Base-by-base conservation (phyloP, 2,888 invertebrate species). In the Lepidocyrtinus sp. region DNA sequence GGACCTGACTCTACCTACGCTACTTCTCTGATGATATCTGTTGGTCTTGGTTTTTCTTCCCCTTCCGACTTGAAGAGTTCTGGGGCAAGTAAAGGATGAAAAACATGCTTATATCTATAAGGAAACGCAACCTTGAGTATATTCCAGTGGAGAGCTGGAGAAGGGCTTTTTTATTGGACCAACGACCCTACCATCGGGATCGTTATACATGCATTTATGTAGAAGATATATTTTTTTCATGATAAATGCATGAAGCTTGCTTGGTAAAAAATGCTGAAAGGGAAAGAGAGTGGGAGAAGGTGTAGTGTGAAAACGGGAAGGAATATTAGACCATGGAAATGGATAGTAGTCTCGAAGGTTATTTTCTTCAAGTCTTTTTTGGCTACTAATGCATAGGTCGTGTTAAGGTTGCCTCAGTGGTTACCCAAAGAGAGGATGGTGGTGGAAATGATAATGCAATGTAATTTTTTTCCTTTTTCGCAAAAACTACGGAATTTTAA, bases 241-340 rank as follows among this genome's bases (percentile, higher is more conserved):
- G 70, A 70, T 70, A 70, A 70, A 70, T 70, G 70, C 61, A 70
- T 70, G 70, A 69, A 50, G 15, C 50, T n/a, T 50, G 50, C 2
- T 2, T 2, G n/a, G 50, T 50, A 50, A 50, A 50, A 50, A 50
- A 17, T 2, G 15, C 2, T 50, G 12, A 36, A 17, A n/a, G 12
- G 15, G 50, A 50, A 50, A 1, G 17, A 50, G 2, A 50, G 15
- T 15, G 15, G 17, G 15, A 12, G 50, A 50, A 50, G 50, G 50
- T 50, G 50, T 12, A 50, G 50, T 7, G 50, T 50, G 17, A 50
- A 36, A 36, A 50, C 17, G 50, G 50, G n/a, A 50, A 50, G 17
- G 50, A 17, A 50, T 50, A 17, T 50, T 50, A 12, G 50, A 50
- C 15, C 1, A 2, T 50, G 50, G 15, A 7, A 12, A 12, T 50